Percentiles rank a stretch among this genome's conserved stretches.
These are phyloP conservation scores for Galerucella calmariensis DNA, from an alignment of 2,888 invertebrate species.

Conservation along the genomic window DNA sequence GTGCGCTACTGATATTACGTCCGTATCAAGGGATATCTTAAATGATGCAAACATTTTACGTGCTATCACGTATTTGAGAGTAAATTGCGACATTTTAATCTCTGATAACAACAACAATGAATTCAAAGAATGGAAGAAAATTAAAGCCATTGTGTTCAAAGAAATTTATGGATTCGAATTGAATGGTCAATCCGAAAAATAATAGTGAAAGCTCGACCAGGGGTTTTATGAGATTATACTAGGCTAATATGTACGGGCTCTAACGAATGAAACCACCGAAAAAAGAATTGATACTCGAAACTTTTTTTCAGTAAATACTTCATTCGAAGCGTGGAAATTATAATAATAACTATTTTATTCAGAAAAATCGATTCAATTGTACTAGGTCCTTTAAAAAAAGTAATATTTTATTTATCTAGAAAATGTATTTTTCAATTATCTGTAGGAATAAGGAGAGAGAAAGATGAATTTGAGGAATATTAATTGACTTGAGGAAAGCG, in stretches of 20 bases:
- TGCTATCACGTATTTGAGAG: slow-evolving; percentile 23
- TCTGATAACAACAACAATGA: slow-evolving; percentile 33
- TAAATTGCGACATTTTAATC: slow-evolving; percentile 39
- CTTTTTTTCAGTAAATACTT: no score
- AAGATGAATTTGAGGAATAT: no score
- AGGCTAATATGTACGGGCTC: not conserved
- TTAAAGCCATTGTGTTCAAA: slow-evolving; percentile 33
- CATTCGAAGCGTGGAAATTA: no score
- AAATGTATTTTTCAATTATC: no score
- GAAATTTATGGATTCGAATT: slow-evolving; percentile 30
- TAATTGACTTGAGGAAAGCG: no score
- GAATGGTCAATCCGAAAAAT: slow-evolving; percentile 30
- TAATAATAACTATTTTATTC: no score
- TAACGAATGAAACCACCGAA: not conserved
- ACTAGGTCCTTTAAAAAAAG: no score
- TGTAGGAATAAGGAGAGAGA: no score
- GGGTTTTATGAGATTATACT: slow-evolving; percentile 16
- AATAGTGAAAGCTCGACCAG: slow-evolving; percentile 11
- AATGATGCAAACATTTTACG: slow-evolving; percentile 26
- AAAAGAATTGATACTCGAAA: not conserved
- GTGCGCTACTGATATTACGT: not conserved
- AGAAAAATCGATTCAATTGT: no score
- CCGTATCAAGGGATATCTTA: slow-evolving; percentile 21
- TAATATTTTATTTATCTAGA: no score
- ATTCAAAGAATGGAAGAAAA: slow-evolving; percentile 31